Percentiles rank a stretch among this genome's conserved stretches.
Conservation (phyloP, 2,797 vertebrate genomes). For the Galagoides demidoff region DNA sequence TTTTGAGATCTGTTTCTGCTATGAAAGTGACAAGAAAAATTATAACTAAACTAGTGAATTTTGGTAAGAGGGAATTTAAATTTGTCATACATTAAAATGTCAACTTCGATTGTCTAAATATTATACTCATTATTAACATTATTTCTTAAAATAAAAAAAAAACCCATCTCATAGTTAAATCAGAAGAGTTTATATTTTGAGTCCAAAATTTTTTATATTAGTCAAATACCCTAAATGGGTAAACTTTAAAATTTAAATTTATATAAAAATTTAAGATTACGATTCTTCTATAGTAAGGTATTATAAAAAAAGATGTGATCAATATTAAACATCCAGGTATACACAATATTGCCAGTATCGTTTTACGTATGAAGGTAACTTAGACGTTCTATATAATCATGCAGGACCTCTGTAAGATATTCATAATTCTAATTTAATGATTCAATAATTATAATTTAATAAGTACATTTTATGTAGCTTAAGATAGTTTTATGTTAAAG, state of each 20-base stretch:
- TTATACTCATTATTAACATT: neutral
- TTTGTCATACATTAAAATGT: conserved; percentile 4
- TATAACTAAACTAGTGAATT: conserved; percentile 11
- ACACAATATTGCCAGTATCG: neutral
- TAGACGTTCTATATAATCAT: neutral
- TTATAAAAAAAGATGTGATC: neutral
- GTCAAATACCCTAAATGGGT: neutral
- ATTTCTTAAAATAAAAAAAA: neutral
- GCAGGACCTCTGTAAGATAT: neutral
- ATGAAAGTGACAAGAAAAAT: neutral
- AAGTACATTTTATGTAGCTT: neutral
- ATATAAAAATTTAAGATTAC: neutral
- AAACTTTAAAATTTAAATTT: conserved; percentile 36
- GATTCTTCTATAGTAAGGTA: neutral
- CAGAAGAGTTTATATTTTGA: neutral
- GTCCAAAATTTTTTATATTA: conserved; percentile 15
- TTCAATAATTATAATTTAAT: neutral
- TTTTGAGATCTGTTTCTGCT: conserved; percentile 38
- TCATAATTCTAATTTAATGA: neutral
- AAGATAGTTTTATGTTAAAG: conserved; percentile 19
- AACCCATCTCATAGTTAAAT: neutral
- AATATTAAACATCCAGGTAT: neutral
- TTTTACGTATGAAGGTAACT: conserved; percentile 24
- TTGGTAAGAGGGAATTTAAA: conserved; percentile 24
- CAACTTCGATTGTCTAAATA: conserved; percentile 10